Evolutionary conservation across 1,140 invertebrate species (phyloP), one percentile per base, ranked within the genome.

Genomic region (Drosophila varians): DNA sequence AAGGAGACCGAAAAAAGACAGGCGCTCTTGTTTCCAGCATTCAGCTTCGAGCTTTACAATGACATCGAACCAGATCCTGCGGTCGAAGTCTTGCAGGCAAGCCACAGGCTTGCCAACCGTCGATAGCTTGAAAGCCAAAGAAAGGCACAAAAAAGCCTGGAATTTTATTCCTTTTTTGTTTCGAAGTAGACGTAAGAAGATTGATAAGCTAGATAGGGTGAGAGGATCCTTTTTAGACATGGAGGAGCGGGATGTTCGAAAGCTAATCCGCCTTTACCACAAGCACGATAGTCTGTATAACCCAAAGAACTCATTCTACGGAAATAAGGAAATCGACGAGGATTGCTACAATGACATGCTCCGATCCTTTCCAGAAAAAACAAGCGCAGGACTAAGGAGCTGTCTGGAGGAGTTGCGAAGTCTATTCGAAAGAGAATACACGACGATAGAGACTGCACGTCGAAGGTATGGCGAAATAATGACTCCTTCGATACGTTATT

Each of bases 1-100:
- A 78, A 56, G 79, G 74, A 49, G n/a, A 71, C 78, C n/a, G n/a
- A n/a, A 34, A 74, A 74, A 38, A 66, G 74, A 16, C 78, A 83
- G 57, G 40, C 58, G 1, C 28, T 78, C 45, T 49, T 83, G 11
- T 53, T 78, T n/a, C 74, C 78, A 54, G 79, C 65, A 16, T 84
- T 83, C 53, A 48, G 53, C 12, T 77, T 56, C 46, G 43, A 71
- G 14, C 21, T 74, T 23, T 26, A 53, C 5, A 38, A 52, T 14
- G 48, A 26, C 34, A 7, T 18, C 16, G 58, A 57, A 49, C 7
- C 49, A 4, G 16, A 47, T 12, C n/a, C 23, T 4, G 4, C 19
- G 11, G 3, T 28, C 23, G 40, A 60, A 8, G 8, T 43, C 42
- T 21, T 52, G 11, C 4, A n/a, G n/a, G n/a, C n/a, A n/a, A n/a